Evolutionary conservation across 2,797 vertebrate species (phyloP).

Genomic region (Antennarius maculatus): DNA sequence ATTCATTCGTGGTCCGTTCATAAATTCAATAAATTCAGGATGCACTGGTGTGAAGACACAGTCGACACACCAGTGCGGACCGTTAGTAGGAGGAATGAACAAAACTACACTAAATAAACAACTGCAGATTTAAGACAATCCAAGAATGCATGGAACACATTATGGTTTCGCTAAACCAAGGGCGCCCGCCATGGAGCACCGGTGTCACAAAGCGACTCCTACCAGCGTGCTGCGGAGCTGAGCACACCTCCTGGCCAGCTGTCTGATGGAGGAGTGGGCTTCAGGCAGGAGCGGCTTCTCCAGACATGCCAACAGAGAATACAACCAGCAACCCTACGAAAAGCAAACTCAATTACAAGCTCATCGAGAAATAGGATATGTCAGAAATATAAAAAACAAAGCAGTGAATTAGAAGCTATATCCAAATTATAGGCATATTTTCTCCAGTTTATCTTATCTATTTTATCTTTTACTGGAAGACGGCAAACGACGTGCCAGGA

Average conservation of each 20-base stretch:
- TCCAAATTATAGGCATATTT: not conserved
- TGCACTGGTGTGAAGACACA: not conserved
- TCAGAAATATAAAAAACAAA: not conserved
- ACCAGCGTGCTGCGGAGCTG: constrained; percentile 85
- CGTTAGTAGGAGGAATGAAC: not conserved
- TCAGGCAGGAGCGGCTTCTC: constrained; percentile 97
- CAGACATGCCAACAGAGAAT: constrained; percentile 90
- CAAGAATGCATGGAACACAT: not conserved
- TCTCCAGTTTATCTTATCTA: not conserved
- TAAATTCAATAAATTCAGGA: not conserved
- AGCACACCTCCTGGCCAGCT: constrained; percentile 93
- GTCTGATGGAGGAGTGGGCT: constrained; percentile 94
- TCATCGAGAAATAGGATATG: not conserved
- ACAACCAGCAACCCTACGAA: constrained; percentile 92
- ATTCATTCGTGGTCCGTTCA: too few relatives aligned
- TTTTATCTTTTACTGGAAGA: too few relatives aligned
- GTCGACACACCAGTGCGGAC: too few relatives aligned
- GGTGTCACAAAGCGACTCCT: not conserved
- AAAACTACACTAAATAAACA: not conserved
- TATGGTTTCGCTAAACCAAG: not conserved
- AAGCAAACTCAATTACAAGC: not conserved
- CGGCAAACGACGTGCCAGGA: too few relatives aligned
- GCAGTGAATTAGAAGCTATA: not conserved
- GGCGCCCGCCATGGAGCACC: too few relatives aligned
- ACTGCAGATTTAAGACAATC: not conserved